phyloP scores from a whole-genome alignment of 2,113 vertebrate species.

The Chloropsis hardwickii region DNA sequence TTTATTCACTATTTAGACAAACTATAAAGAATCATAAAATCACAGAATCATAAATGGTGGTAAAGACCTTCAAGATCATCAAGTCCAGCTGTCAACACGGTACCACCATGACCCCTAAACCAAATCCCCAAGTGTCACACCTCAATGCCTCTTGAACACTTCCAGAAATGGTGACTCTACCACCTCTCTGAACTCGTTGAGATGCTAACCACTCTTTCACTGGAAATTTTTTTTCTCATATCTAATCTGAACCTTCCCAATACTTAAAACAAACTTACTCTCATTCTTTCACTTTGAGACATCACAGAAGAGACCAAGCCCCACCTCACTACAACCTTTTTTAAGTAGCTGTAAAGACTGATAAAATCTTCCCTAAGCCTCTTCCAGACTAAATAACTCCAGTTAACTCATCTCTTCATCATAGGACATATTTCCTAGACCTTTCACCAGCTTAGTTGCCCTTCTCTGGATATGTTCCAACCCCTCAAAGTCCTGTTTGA shows the following conservation, averaged over 20 bases:
- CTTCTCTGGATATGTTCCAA: neutral
- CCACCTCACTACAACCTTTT: neutral
- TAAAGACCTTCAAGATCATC: neutral
- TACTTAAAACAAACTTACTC: neutral
- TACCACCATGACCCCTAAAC: neutral
- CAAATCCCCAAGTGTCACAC: neutral
- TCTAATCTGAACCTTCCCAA: neutral
- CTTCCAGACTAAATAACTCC: neutral
- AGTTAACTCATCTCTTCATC: neutral
- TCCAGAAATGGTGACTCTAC: neutral
- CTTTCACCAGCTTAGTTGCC: neutral
- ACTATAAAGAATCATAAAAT: neutral
- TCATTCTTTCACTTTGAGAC: neutral
- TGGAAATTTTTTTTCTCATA: neutral
- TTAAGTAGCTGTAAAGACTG: neutral
- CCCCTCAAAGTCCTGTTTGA: neutral
- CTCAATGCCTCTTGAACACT: neutral
- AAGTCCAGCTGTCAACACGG: neutral
- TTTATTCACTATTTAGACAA: neutral
- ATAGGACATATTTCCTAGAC: neutral
- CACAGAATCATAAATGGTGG: neutral
- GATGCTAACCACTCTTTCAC: neutral
- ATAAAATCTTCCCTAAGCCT: neutral
- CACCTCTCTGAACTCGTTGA: neutral
- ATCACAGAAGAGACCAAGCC: neutral